These are phyloP conservation scores for Otus sunia DNA, from an alignment of 2,113 vertebrate species.

Conservation along the genomic window DNA sequence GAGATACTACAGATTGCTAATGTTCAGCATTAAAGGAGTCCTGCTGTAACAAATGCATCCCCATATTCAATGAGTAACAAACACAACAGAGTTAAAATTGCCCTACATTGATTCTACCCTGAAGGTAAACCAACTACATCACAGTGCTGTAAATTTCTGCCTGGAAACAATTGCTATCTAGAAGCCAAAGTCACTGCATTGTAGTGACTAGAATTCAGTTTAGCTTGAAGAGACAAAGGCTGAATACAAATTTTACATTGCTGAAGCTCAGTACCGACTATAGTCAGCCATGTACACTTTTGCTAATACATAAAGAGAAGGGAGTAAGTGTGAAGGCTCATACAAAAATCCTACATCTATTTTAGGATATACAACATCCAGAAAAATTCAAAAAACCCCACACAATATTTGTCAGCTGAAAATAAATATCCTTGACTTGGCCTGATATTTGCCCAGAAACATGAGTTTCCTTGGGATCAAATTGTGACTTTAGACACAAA, in stretches of 20 bases:
- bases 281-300: not conserved
- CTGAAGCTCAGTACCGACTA: not conserved
- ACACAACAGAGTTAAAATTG: not conserved
- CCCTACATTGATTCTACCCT: not conserved
- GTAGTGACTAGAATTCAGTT: not conserved
- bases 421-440: not conserved
- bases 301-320: not conserved
- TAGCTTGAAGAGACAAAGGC: not conserved
- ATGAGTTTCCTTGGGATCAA: not conserved
- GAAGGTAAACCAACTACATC: slow-evolving; percentile 1
- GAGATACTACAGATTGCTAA: not conserved
- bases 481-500: not conserved
- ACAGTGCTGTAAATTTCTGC: not conserved
- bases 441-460: not conserved
- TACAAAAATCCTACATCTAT: not conserved
- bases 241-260: not conserved
- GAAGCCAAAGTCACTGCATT: not conserved
- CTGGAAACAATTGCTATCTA: not conserved
- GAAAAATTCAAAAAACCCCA: fast-evolving
- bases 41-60: not conserved
- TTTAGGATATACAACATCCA: not conserved
- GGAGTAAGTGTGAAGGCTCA: not conserved
- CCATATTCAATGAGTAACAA: not conserved
- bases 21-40: not conserved
- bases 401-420: not conserved